Percentiles rank a stretch among this genome's conserved stretches.
phyloP scores from a whole-genome alignment of 2,113 vertebrate species.

The Vulpes vulpes region DNA sequence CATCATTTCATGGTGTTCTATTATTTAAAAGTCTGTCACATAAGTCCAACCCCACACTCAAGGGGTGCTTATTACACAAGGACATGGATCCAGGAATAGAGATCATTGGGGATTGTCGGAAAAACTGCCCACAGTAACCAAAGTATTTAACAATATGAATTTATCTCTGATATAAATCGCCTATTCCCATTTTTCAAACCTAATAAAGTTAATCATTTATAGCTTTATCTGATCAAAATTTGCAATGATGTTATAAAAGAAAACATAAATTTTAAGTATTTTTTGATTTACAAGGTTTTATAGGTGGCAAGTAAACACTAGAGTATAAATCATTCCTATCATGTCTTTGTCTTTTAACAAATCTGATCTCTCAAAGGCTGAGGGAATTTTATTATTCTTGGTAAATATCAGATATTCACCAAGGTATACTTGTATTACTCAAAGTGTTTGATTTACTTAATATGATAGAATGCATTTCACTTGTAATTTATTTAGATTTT shows the following conservation, averaged over 20 bases:
- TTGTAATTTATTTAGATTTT: constrained; percentile 46
- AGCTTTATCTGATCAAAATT: not conserved
- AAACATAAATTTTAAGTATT: not conserved
- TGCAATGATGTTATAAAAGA: not conserved
- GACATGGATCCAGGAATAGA: accelerated
- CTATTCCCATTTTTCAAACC: not conserved
- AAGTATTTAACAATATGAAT: not conserved
- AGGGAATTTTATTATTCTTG: constrained; percentile 50
- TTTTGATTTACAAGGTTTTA: not conserved
- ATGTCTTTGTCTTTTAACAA: not conserved
- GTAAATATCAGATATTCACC: constrained; percentile 53
- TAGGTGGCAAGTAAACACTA: not conserved
- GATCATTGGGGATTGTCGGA: not conserved
- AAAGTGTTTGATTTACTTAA: constrained; percentile 48
- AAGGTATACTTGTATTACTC: not conserved
- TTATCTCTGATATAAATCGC: not conserved
- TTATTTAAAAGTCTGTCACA: not conserved
- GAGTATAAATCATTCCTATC: not conserved
- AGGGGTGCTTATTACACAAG: accelerated
- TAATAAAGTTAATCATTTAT: not conserved
- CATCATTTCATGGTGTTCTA: not conserved
- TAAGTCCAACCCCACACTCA: not conserved
- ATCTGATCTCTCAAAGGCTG: not conserved
- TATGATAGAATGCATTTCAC: constrained; percentile 9
- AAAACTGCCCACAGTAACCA: not conserved